Base-by-base conservation (phyloP, 2,113 vertebrate genomes). In the Boulengeromyrus knoepffleri region DNA sequence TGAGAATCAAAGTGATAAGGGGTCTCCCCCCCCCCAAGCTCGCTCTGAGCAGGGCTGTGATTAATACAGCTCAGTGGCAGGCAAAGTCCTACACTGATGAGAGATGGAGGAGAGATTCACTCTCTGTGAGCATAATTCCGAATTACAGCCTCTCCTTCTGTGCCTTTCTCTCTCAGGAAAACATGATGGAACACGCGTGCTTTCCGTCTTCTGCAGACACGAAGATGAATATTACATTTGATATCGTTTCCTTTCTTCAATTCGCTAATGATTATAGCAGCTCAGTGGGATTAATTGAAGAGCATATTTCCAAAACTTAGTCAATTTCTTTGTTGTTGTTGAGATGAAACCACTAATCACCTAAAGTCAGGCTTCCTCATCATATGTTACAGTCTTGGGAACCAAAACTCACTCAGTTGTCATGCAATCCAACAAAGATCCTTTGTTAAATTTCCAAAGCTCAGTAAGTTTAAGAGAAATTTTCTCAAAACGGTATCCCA, bases 91-190 rank as follows among this genome's bases (percentile, higher is more conserved):
- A 46, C 53, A 9, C 87, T 21, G 42, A 88, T 36, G 36, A 88
- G 87, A 46, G 87, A 62, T 66, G 53, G 87, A 17, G 19, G 9
- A 15, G 56, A 62, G 87, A 24, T 88, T 89, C 77, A 66, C 85
- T 90, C 70, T 83, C 62, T 56, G 12, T 77, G 90, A 85, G 90
- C 89, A 91, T 85, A 74, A 83, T 77, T 45, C 85, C 36, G 56
- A 74, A 83, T 58, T 27, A 89, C 46, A 85, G 53, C 27, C 80
- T 58, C 15, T 42, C 56, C 1, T 6, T 58, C 50, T 39, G 24
- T 53, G 27, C 6, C 27, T 53, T 36, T 87, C 49, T 36, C 49
- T 87, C 85, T 52, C 85, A 27, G 49, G 49, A 52, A 87, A n/a
- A 31, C 39, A 27, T 53, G 24, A 52, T 15, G n/a, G 31, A 39